Percentiles rank a stretch among this genome's conserved stretches.
These are phyloP conservation scores for Heliconius congener DNA, from an alignment of 1,140 invertebrate species.

Conservation along the genomic window DNA sequence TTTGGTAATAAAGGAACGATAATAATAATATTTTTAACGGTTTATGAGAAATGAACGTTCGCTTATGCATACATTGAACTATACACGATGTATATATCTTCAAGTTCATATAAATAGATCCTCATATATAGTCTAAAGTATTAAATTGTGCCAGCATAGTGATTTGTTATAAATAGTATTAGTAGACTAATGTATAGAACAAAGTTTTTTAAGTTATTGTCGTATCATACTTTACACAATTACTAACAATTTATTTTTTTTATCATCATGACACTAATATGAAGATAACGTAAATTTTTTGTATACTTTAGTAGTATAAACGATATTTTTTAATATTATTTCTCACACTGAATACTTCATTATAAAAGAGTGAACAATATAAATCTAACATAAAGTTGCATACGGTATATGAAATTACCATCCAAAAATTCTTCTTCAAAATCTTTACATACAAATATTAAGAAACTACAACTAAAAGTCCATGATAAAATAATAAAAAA, in stretches of 20 bases:
- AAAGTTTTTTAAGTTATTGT: background rate
- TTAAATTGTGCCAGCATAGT: conserved; percentile 5
- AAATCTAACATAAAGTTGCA: background rate
- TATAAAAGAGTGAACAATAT: background rate
- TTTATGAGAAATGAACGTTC: background rate
- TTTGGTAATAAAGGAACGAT: conserved; percentile 28
- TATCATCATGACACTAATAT: background rate
- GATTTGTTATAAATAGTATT: conserved; percentile 4
- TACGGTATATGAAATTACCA: background rate
- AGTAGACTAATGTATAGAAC: background rate
- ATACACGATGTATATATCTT: background rate
- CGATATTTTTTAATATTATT: background rate
- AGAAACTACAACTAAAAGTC: background rate
- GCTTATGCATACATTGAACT: background rate
- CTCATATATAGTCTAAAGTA: background rate
- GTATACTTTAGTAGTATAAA: background rate
- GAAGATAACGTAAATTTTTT: background rate
- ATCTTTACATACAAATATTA: conserved; percentile 13
- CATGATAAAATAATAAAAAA: background rate
- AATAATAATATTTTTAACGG: background rate
- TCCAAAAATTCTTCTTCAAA: background rate
- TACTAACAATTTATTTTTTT: background rate
- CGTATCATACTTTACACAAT: background rate
- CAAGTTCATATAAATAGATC: background rate
- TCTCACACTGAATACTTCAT: background rate